These are phyloP conservation scores for Eurypyga helias DNA, from an alignment of 2,113 vertebrate genomes.

Conservation along the genomic window DNA sequence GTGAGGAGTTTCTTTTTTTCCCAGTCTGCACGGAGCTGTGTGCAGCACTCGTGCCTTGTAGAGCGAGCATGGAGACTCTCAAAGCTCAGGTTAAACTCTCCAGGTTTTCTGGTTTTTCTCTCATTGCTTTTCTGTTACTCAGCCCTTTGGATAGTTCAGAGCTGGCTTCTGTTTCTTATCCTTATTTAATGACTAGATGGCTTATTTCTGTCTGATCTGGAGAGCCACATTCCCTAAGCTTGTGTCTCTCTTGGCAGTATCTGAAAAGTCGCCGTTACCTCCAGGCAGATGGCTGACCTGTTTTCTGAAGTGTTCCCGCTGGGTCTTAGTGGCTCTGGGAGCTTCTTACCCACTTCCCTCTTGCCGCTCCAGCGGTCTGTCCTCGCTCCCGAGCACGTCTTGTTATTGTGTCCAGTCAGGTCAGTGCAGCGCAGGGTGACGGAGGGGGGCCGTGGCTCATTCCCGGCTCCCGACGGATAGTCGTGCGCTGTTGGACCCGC, in stretches of 20 bases:
- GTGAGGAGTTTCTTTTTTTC: background rate
- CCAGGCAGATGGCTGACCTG: background rate
- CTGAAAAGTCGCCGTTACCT: background rate
- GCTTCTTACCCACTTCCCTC: background rate
- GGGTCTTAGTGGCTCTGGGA: background rate
- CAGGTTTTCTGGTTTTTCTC: too few species aligned
- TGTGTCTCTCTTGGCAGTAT: background rate
- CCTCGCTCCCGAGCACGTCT: fast-evolving
- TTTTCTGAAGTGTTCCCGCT: background rate
- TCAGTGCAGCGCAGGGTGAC: background rate
- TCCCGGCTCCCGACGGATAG: fast-evolving
- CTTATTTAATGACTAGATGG: background rate
- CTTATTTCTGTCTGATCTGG: background rate
- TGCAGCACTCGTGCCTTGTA: background rate
- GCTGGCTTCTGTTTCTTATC: background rate
- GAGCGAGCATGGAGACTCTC: background rate
- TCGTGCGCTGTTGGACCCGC: background rate
- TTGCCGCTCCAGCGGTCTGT: background rate
- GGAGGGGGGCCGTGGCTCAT: background rate
- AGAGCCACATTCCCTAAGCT: background rate
- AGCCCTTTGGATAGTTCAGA: background rate
- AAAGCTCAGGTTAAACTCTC: background rate
- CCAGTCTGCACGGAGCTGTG: background rate
- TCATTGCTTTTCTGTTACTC: background rate
- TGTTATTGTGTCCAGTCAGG: fast-evolving